Conservation (phyloP, 2,888 invertebrate genomes). For the Maniola hyperantus region DNA sequence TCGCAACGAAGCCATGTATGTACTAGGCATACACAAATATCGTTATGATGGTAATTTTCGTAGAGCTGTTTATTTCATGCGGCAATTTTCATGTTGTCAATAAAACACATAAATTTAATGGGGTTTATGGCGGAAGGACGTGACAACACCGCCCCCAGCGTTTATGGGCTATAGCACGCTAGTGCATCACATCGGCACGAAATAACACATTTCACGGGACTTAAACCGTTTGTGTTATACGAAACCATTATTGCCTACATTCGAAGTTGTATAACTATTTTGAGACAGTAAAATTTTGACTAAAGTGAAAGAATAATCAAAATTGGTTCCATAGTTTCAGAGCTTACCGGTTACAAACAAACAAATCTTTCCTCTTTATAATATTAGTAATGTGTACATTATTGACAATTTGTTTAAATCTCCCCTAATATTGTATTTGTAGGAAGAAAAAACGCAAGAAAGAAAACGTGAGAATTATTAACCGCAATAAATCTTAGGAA, state of each 20-base stretch:
- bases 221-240: not conserved
- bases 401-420: not conserved
- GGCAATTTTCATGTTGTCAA: slow-evolving; percentile 2
- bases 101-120: slow-evolving; percentile 13
- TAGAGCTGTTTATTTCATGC: not conserved
- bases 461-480: slow-evolving; percentile 5
- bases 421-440: not conserved
- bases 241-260: not conserved
- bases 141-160: slow-evolving; percentile 6
- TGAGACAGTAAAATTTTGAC: too few relatives aligned
- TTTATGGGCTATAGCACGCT: slow-evolving; percentile 3
- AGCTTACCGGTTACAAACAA: too few relatives aligned
- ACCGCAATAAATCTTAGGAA: slow-evolving; percentile 1
- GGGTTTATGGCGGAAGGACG: not conserved
- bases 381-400: not conserved
- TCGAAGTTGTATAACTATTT: too few relatives aligned
- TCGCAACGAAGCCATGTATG: not conserved
- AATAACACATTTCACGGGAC: not conserved
- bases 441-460: not conserved
- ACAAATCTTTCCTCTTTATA: too few relatives aligned
- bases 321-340: too few relatives aligned
- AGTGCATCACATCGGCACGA: slow-evolving; percentile 11
- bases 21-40: not conserved
- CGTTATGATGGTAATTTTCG: not conserved
- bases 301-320: too few relatives aligned